These are phyloP conservation scores for Ginglymostoma cirratum DNA, from an alignment of 2,113 vertebrate genomes.

Conservation along the genomic window DNA sequence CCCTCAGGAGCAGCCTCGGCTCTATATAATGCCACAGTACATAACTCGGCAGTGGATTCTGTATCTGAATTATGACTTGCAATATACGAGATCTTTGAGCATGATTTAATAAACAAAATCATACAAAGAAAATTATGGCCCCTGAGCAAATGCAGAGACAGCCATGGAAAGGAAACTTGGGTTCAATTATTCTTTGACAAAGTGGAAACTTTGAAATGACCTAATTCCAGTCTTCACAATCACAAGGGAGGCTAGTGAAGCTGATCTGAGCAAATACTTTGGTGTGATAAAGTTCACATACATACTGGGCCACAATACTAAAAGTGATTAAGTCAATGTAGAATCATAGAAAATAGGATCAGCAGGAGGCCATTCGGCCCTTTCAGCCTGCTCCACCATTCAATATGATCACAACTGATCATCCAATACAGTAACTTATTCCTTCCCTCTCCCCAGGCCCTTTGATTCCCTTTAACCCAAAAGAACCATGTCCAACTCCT, in stretches of 20 bases:
- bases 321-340: background rate
- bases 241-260: background rate
- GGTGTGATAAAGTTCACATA: background rate
- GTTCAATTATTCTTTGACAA: background rate
- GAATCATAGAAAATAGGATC: too few relatives aligned
- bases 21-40: background rate
- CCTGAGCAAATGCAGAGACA: background rate
- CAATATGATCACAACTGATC: too few relatives aligned
- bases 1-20: background rate
- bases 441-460: too few relatives aligned
- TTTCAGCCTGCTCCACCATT: too few relatives aligned
- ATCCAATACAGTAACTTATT: too few relatives aligned
- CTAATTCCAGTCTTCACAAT: background rate
- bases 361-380: too few relatives aligned
- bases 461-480: too few relatives aligned
- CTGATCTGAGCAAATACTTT: background rate
- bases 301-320: background rate
- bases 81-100: background rate
- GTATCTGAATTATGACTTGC: too few relatives aligned
- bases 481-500: too few relatives aligned
- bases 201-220: background rate
- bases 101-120: background rate
- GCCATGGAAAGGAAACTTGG: background rate
- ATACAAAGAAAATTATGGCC: background rate
- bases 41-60: background rate